Base-by-base conservation (phyloP, 2,888 invertebrate species). In the Poecilobothrus nobilitatus region DNA sequence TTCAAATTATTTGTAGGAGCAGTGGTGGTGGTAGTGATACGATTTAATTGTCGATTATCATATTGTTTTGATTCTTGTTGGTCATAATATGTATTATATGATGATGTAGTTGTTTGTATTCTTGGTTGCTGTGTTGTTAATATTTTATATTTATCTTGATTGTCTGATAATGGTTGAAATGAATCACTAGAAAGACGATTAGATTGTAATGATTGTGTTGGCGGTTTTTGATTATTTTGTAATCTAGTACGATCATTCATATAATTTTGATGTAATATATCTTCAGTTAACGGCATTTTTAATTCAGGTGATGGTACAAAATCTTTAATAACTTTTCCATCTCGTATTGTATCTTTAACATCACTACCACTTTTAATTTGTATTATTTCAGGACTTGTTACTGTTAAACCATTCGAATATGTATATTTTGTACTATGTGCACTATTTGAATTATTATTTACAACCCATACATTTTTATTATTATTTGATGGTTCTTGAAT, bases 291-390 rank as follows among this genome's bases (percentile, higher is more conserved):
- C 2, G 33, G 12, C 22, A 37, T 34, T 65, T 65, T 34, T 18
- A 65, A 33, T 65, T 65, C 65, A 22, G 65, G 65, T 65, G 65
- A 65, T 65, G 65, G 65, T 65, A 37, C n/a, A 37, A 65, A 65
- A 33, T 65, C 65, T 65, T 65, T 65, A 8, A 33, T 2, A 65
- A 18, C 34, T 18, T 65, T 65, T 18, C 53, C 18, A 53, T 15
- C n/a, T 12, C 53, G 53, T 53, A 5, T 27, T 27, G 53, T 12
- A 53, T 53, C 53, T 53, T 53, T 53, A 53, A 2, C 7, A n/a
- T 2, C 53, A 5, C 27, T 27, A 27, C 27, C 27, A 27, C 27
- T 27, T 27, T 4, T 5, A 37, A 53, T 53, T 53, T 53, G 53
- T 53, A 53, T n/a, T 4, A 53, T 18, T 53, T 53, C 53, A 53